Percentiles rank a stretch among this genome's conserved stretches.
Conservation (phyloP, 2,113 vertebrate species). For the Raja brachyura region DNA sequence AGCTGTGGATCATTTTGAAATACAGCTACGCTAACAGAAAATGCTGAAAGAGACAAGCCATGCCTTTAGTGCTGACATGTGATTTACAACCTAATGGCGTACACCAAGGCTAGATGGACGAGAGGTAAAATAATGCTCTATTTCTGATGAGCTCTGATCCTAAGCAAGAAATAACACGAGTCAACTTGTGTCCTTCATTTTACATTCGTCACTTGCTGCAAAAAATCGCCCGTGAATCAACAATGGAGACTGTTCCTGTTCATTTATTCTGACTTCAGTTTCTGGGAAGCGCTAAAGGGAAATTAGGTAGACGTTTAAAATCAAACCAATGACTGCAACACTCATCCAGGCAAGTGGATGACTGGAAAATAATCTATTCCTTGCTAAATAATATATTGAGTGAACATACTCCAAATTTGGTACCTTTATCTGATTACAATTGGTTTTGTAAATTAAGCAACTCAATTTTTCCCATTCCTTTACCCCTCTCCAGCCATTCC, state of each 20-base stretch:
- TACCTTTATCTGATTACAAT: not conserved
- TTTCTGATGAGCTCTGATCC: not conserved
- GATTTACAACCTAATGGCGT: not conserved
- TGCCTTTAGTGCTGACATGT: not conserved
- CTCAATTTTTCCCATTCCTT: too few relatives aligned
- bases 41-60: not conserved
- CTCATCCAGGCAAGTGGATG: too few relatives aligned
- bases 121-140: not conserved
- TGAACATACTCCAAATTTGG: not conserved
- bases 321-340: too few relatives aligned
- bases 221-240: not conserved
- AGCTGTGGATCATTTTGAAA: slow-evolving; percentile 1
- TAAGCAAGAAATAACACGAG: not conserved
- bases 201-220: not conserved
- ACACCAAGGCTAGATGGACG: not conserved
- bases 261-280: not conserved
- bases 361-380: not conserved
- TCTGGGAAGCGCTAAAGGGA: not conserved
- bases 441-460: not conserved
- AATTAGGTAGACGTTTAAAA: not conserved
- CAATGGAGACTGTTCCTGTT: not conserved
- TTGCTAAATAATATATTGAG: not conserved
- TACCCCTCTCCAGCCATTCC: too few relatives aligned
- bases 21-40: not conserved
- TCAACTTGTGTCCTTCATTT: not conserved